Conservation (phyloP, 2,797 vertebrate genomes). For the Cottoperca gobio region DNA sequence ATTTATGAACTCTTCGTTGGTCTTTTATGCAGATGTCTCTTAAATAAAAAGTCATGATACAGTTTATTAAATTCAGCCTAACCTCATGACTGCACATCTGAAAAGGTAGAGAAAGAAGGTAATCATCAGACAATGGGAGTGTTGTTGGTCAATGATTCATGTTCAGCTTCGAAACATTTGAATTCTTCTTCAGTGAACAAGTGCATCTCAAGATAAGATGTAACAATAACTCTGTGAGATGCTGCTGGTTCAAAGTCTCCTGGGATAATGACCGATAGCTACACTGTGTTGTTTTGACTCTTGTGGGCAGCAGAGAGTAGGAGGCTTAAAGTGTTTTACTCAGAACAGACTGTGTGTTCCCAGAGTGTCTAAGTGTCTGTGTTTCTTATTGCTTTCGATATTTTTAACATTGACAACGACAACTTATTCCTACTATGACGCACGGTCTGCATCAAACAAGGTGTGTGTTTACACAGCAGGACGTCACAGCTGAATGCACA, state of each 20-base stretch:
- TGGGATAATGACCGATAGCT: constrained; percentile 38
- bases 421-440: constrained; percentile 13
- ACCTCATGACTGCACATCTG: neutral
- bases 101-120: neutral
- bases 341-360: constrained; percentile 29
- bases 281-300: constrained; percentile 32
- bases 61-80: neutral
- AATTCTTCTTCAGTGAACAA: constrained; percentile 10
- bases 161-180: constrained; percentile 12
- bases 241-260: constrained; percentile 36
- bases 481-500: constrained; percentile 4
- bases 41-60: neutral
- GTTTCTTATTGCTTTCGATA: constrained; percentile 6
- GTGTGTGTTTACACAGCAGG: constrained; percentile 21
- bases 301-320: constrained; percentile 32
- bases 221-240: constrained; percentile 40
- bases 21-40: neutral
- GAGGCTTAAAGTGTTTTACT: constrained; percentile 46
- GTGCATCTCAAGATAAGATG: constrained; percentile 8
- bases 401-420: constrained; percentile 19
- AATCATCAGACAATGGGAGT: neutral
- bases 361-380: constrained; percentile 19
- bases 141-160: constrained; percentile 18
- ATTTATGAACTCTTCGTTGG: neutral
- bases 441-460: constrained; percentile 4